Conservation (phyloP, 2,113 vertebrate genomes). For the Psettodes erumei region DNA sequence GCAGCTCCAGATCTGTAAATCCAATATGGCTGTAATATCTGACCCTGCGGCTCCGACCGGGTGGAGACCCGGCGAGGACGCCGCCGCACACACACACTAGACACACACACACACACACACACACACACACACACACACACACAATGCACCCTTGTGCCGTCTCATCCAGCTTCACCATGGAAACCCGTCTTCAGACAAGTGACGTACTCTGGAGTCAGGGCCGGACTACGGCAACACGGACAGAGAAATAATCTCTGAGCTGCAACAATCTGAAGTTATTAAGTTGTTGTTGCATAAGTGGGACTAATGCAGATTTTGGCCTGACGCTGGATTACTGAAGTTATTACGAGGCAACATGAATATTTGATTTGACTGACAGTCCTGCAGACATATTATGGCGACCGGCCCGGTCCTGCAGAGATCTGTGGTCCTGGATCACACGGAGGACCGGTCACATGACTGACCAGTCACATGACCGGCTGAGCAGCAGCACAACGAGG, state of each 20-base stretch:
- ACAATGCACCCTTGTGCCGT: slow-evolving; percentile 34
- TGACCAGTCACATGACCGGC: too few species aligned
- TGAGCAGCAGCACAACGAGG: too few species aligned
- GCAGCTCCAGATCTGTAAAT: slow-evolving; percentile 49
- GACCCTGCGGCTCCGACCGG: slow-evolving; percentile 31
- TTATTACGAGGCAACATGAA: background rate
- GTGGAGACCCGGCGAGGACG: slow-evolving; percentile 20
- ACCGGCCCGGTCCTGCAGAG: too few species aligned
- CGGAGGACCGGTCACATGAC: too few species aligned
- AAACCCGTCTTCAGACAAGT: slow-evolving; percentile 73
- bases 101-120: background rate
- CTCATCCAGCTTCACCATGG: slow-evolving; percentile 70
- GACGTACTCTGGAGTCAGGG: slow-evolving; percentile 30
- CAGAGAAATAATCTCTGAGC: too few species aligned
- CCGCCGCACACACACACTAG: slow-evolving; percentile 8
- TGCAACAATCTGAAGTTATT: too few species aligned
- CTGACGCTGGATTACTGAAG: background rate
- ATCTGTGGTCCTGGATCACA: too few species aligned
- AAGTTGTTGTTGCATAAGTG: too few species aligned
- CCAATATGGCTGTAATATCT: slow-evolving; percentile 55
- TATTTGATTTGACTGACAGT: too few species aligned
- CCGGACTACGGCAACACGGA: slow-evolving; percentile 4
- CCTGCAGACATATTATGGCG: too few species aligned
- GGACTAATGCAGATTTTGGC: background rate
- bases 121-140: slow-evolving; percentile 17